Conservation (phyloP, 2,113 vertebrate genomes). For the Antechinus stuartii region DNA sequence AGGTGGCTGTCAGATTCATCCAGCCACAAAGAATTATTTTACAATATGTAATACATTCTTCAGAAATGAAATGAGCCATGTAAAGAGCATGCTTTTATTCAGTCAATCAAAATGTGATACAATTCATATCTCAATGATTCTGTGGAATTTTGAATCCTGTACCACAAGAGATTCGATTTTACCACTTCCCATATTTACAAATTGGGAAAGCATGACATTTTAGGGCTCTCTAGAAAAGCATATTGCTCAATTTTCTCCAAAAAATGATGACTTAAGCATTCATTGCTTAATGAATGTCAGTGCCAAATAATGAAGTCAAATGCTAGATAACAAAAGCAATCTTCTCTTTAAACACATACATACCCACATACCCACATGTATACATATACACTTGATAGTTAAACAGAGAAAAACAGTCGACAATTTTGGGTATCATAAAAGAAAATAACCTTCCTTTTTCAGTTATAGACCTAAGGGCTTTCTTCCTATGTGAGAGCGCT, state of each 20-base stretch:
- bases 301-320: background rate
- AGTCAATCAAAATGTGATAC: background rate
- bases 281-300: background rate
- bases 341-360: background rate
- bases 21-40: background rate
- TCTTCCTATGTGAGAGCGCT: background rate
- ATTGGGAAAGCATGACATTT: background rate
- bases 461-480: background rate
- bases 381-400: background rate
- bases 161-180: background rate
- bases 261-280: background rate
- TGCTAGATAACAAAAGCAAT: background rate
- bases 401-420: background rate
- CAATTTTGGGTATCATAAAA: background rate
- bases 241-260: background rate
- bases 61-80: background rate
- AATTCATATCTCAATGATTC: slow-evolving; percentile 1
- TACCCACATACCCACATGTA: background rate
- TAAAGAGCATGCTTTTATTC: background rate
- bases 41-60: background rate
- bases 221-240: background rate
- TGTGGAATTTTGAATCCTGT: background rate
- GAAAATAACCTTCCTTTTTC: background rate
- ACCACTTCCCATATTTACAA: background rate
- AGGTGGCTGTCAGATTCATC: background rate